Base-by-base conservation (phyloP, 2,888 invertebrate genomes). In the Parapristionchus giblindavisi region DNA sequence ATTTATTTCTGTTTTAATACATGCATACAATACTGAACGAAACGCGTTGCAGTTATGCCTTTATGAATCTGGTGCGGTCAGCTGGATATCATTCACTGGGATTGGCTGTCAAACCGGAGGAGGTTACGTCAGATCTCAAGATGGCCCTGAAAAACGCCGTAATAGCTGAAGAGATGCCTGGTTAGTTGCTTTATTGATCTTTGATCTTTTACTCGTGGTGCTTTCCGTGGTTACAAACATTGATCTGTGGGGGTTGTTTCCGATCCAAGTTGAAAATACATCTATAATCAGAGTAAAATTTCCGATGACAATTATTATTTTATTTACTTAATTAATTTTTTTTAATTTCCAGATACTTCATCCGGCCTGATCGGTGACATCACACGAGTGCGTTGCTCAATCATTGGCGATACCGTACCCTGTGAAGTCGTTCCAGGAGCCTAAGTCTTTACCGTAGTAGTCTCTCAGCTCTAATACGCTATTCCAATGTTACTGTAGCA, bases 31-130 rank as follows among this genome's bases (percentile, higher is more conserved):
- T n/a, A n/a, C n/a, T n/a, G n/a, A n/a, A n/a, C n/a, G n/a, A n/a
- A n/a, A n/a, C n/a, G n/a, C n/a, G 14, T 61, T 40, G 17, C 63
- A 65, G 63, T 1, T 43, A 65, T 36, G 76, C 77, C 17, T 82
- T 83, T 58, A 78, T 78, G 74, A 80, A 80, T 32, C 76, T 83
- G 38, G 72, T 83, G 60, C 77, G 83, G 24, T 75, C 77, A 0
- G 80, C 80, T 11, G 81, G 80, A 32, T 83, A 82, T 43, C 77
- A 76, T 6, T 77, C 81, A 3, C 63, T 83, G 11, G 79, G 79
- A 17, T 74, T 82, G 6, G 80, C 80, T 17, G 79, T 82, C 6
- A 72, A 70, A 29, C 52, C 43, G n/a, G 66, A 65, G 40, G 32
- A 24, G 4, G 17, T 34, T 24, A 73, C 60, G 17, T 38, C 43